A percentile compares a stretch with the other conserved stretches of the same genome.
Conservation (phyloP, 2,797 vertebrate genomes). For the Neosilurus mollespiculum region DNA sequence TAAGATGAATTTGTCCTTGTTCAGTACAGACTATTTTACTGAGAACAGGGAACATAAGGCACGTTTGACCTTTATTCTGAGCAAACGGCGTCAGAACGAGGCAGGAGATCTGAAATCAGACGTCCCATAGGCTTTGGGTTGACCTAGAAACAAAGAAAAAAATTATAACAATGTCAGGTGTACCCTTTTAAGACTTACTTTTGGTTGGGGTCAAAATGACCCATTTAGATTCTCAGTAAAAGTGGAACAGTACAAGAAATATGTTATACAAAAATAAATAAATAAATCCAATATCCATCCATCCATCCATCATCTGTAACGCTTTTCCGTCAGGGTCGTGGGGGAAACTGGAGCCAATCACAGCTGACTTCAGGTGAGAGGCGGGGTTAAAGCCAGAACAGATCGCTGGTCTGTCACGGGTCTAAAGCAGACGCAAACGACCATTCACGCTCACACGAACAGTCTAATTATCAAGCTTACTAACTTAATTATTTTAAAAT, state of each 20-base stretch:
- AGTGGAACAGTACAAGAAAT: slow-evolving; percentile 5
- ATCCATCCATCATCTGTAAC: not conserved
- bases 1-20: slow-evolving; percentile 11
- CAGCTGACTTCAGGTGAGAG: no score
- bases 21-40: slow-evolving; percentile 11
- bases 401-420: no score
- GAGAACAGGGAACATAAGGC: slow-evolving; percentile 1
- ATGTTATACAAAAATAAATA: not conserved
- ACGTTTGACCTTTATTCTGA: slow-evolving; percentile 1
- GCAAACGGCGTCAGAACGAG: not conserved
- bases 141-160: slow-evolving; percentile 33
- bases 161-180: slow-evolving; percentile 21
- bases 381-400: no score
- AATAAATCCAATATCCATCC: not conserved
- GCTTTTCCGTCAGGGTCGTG: no score
- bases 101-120: slow-evolving; percentile 15
- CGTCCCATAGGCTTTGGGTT: slow-evolving; percentile 7
- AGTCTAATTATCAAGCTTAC: no score
- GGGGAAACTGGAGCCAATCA: no score
- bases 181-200: slow-evolving; percentile 17
- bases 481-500: no score
- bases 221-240: slow-evolving; percentile 9
- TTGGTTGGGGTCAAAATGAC: slow-evolving; percentile 13
- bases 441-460: no score
- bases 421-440: no score